Evolutionary conservation across 1,140 invertebrate species (phyloP).

Genomic region (Habropoda laboriosa): DNA sequence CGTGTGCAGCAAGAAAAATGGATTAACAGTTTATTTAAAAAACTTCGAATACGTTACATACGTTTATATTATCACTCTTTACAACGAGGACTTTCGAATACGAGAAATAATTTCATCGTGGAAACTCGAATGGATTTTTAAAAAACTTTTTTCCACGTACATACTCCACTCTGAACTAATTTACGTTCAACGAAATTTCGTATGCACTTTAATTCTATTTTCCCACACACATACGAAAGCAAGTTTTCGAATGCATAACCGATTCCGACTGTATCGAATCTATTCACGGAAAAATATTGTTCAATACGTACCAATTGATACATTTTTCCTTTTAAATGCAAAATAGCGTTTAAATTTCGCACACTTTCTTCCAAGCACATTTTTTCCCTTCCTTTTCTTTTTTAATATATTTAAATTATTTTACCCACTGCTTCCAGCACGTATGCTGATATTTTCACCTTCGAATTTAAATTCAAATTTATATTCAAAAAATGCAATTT

Average conservation of each 20-base stretch:
- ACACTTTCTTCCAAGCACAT: background rate
- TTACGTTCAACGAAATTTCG: background rate
- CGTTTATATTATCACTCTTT: background rate
- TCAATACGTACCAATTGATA: too few relatives aligned
- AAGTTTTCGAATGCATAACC: background rate
- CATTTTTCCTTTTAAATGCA: too few relatives aligned
- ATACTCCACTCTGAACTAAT: background rate
- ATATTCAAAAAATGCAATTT: too few relatives aligned
- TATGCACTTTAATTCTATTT: background rate
- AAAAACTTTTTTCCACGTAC: background rate
- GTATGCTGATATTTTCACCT: too few relatives aligned
- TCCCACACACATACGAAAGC: background rate
- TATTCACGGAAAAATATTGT: background rate
- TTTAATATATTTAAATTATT: background rate
- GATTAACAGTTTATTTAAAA: background rate
- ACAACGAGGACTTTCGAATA: background rate
- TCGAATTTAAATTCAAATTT: background rate
- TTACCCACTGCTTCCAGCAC: background rate
- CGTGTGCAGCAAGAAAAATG: too few relatives aligned
- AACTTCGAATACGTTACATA: background rate
- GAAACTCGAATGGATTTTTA: background rate
- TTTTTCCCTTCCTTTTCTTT: too few relatives aligned
- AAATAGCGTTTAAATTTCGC: too few relatives aligned
- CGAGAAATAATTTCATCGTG: background rate
- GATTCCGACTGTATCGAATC: background rate